Evolutionary conservation across 1,140 invertebrate genomes (phyloP).

Genomic region (Drosophila lowei): DNA sequence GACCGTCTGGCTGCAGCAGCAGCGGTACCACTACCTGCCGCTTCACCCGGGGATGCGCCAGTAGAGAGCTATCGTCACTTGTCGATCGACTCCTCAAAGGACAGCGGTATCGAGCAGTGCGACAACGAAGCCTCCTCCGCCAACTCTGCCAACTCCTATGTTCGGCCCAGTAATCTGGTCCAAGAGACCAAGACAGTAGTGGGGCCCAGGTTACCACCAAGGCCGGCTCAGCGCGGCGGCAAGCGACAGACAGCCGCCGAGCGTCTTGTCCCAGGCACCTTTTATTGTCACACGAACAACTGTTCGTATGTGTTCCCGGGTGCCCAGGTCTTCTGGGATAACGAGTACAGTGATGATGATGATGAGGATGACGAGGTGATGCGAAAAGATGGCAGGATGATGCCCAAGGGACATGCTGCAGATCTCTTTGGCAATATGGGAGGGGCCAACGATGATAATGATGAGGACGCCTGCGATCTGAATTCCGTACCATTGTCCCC

Average conservation of each 20-base stretch:
- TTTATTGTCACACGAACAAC: conserved; percentile 65
- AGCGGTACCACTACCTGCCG: too few relatives aligned
- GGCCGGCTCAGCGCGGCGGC: conserved; percentile 45
- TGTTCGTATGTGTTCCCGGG: conserved; percentile 79
- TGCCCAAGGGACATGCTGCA: background rate
- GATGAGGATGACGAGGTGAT: conserved; percentile 58
- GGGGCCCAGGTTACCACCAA: conserved; percentile 51
- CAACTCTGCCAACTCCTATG: conserved; percentile 8
- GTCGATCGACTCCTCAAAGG: conserved; percentile 78
- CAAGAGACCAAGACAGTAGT: conserved; percentile 56
- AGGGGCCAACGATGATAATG: conserved; percentile 36
- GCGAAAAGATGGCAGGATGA: background rate
- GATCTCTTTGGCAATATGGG: conserved; percentile 50
- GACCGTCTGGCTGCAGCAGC: conserved; percentile 19
- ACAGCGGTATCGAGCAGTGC: conserved; percentile 77
- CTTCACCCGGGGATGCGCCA: conserved; percentile 2
- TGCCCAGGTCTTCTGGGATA: conserved; percentile 74
- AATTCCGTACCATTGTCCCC: conserved; percentile 68
- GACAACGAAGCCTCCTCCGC: conserved; percentile 54
- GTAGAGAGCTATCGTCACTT: conserved; percentile 63
- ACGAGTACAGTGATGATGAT: conserved; percentile 68
- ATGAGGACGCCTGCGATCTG: conserved; percentile 57
- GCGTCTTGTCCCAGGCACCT: conserved; percentile 68
- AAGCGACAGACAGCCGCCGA: conserved; percentile 71
- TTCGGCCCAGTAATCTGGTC: conserved; percentile 56